These are phyloP conservation scores for Nibea coibor DNA, from an alignment of 2,113 vertebrate species.

Conservation along the genomic window DNA sequence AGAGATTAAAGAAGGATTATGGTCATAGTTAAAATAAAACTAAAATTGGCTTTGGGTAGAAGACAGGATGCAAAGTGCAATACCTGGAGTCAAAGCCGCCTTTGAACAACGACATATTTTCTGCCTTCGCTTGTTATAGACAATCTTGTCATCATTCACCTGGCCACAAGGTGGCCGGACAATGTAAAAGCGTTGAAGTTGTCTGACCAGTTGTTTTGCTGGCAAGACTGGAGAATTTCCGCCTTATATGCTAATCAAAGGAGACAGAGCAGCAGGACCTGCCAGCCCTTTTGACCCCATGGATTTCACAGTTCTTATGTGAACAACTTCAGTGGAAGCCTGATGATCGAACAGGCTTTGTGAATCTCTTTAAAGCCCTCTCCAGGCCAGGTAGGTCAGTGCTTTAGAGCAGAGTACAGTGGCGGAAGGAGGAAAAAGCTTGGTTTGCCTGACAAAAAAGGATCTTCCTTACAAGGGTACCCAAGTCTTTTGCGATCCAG, in stretches of 20 bases:
- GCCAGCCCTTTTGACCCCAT: conserved; percentile 4
- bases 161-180: background rate
- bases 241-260: background rate
- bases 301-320: conserved; percentile 22
- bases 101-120: background rate
- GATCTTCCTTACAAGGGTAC: conserved; percentile 3
- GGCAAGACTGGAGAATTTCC: background rate
- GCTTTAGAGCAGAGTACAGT: background rate
- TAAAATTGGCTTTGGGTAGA: background rate
- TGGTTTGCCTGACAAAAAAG: background rate
- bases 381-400: background rate
- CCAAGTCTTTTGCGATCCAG: conserved; percentile 1
- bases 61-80: background rate
- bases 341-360: conserved; percentile 49
- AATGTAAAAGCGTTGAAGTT: background rate
- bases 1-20: too few species aligned
- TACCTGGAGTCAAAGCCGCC: background rate
- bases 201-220: background rate
- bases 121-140: background rate
- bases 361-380: conserved; percentile 1
- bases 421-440: conserved; percentile 6
- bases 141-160: background rate
- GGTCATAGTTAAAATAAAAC: background rate
- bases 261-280: background rate
- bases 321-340: conserved; percentile 25